Conservation (phyloP, 2,797 vertebrate species). For the Antennarius maculatus region DNA sequence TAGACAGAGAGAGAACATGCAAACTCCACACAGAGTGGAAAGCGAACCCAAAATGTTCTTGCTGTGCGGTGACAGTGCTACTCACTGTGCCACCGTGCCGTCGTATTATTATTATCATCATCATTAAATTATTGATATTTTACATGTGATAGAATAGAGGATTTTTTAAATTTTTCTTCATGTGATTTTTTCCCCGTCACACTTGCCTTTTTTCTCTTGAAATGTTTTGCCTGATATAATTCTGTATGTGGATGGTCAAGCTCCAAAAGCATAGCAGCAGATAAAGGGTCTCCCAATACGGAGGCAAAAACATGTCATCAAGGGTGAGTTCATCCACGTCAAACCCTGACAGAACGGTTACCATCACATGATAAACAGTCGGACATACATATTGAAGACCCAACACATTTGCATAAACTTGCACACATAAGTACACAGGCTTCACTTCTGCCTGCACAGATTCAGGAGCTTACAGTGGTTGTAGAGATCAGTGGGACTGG, state of each 20-base stretch:
- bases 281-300: constrained; percentile 40
- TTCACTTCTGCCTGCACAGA: constrained; percentile 24
- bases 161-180: neutral
- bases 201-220: neutral
- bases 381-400: constrained; percentile 7
- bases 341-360: constrained; percentile 23
- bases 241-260: constrained; percentile 32
- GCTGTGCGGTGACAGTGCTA: too few relatives aligned
- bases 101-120: too few relatives aligned
- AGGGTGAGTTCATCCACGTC: constrained; percentile 32
- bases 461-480: constrained; percentile 37
- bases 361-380: constrained; percentile 52
- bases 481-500: constrained; percentile 51
- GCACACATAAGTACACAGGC: neutral
- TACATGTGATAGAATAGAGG: too few relatives aligned
- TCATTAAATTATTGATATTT: too few relatives aligned
- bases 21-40: too few relatives aligned
- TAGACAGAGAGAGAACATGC: too few relatives aligned
- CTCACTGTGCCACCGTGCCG: too few relatives aligned
- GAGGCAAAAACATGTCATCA: constrained; percentile 41
- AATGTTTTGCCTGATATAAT: neutral
- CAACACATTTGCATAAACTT: neutral
- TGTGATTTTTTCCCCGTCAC: neutral
- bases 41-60: too few relatives aligned
- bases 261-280: constrained; percentile 33